Evolutionary conservation across 2,888 invertebrate species (phyloP), one percentile per base, ranked within the genome.

Genomic region (Acleris emargana): DNA sequence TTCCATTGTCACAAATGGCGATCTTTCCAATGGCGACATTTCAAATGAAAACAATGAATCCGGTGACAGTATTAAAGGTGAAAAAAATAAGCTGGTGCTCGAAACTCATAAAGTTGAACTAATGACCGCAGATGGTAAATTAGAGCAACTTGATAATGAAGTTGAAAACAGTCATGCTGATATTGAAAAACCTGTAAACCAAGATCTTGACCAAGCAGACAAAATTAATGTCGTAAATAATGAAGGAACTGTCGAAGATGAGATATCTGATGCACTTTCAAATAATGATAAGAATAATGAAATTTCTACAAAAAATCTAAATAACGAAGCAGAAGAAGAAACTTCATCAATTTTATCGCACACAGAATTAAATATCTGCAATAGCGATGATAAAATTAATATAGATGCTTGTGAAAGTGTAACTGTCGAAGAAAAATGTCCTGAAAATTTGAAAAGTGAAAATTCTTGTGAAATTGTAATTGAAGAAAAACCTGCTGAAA

Each of bases 11-110:
- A 17, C 13, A 53, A 64, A 60, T 16, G 64, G 64, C 53, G 73
- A 76, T 67, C 64, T 78, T 7, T 71, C 74, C 43, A 76, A 71
- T 13, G 62, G 61, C 42, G 74, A 79, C 20, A 70, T 76, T 25
- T 71, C 68, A 47, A 76, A 74, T 64, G 76, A 81, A 71, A 75
- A 77, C 13, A 32, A 55, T 18, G 60, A 20, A 17, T 9, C 43
- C 2, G 43, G 17, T 20, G 47, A 59, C 5, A 54, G 16, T n/a
- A 43, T 16, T 32, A 32, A 50, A 47, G 50, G 59, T 52, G 67
- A 75, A 54, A 64, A 28, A 6, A 58, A 67, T 58, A 64, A 71
- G 18, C 58, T 13, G 13, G 9, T 13, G 38, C 13, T 38, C 13
- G 38, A 70, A 55, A n/a, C 62, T 20, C 50, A 64, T 17, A 70